Percentiles rank a stretch among this genome's conserved stretches.
Evolutionary conservation across 1,140 invertebrate genomes (phyloP).

Genomic region (Drosophila jambulina): DNA sequence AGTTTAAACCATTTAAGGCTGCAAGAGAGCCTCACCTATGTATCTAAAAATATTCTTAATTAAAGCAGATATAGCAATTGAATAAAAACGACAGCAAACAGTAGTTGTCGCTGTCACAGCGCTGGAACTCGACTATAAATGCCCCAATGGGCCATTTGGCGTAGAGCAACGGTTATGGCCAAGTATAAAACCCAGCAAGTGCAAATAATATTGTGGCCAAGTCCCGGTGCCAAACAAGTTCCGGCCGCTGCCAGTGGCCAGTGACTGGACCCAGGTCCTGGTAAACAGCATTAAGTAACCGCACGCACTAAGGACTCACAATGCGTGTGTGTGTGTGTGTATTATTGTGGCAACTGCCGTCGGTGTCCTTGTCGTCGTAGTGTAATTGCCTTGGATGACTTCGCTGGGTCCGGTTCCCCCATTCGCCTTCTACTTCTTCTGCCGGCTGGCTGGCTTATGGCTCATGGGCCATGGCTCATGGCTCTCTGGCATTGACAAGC

Average conservation of each 20-base stretch:
- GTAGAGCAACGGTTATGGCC: conserved; percentile 46
- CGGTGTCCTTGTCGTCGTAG: conserved; percentile 61
- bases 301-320: conserved; percentile 44
- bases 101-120: not conserved
- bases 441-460: not conserved
- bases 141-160: conserved; percentile 52
- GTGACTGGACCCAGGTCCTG: conserved; percentile 34
- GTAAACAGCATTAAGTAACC: conserved; percentile 77
- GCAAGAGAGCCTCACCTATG: not conserved
- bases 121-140: conserved; percentile 33
- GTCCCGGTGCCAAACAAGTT: conserved; percentile 60
- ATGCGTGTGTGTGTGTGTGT: conserved; percentile 25
- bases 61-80: conserved; percentile 50
- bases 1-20: not conserved
- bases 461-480: conserved; percentile 5
- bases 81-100: conserved; percentile 10
- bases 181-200: conserved; percentile 59
- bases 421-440: not conserved
- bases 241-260: conserved; percentile 11
- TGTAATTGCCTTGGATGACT: conserved; percentile 70
- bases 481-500: conserved; percentile 73
- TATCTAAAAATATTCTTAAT: conserved; percentile 35
- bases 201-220: conserved; percentile 82
- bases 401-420: not conserved
- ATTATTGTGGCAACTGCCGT: conserved; percentile 74